phyloP scores from a whole-genome alignment of 2,888 invertebrate genomes.

The Gortyna flavago region DNA sequence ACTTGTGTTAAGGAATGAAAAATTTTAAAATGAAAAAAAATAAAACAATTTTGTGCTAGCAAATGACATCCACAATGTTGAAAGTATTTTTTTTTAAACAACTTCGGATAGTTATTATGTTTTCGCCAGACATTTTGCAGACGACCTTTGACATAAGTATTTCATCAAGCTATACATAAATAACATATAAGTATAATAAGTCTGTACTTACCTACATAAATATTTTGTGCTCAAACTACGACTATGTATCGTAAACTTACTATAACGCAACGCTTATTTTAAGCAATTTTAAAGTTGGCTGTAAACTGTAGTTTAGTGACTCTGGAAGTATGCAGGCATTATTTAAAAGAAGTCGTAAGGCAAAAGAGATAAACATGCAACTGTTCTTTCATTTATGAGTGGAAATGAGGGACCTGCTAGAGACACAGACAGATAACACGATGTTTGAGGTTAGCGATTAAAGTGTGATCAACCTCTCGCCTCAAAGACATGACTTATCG shows the following conservation, averaged over 20 bases:
- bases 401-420: background rate
- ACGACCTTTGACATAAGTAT: constrained; percentile 37
- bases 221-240: constrained; percentile 33
- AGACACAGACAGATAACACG: background rate
- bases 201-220: constrained; percentile 33
- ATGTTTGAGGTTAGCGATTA: background rate
- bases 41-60: no score
- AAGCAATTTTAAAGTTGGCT: constrained; percentile 38
- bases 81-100: constrained; percentile 17
- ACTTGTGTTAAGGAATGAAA: no score
- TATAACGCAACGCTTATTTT: constrained; percentile 37
- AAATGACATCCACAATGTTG: background rate
- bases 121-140: constrained; percentile 41
- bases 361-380: constrained; percentile 38
- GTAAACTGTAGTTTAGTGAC: constrained; percentile 53
- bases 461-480: constrained; percentile 16
- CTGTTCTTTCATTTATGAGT: constrained; percentile 14
- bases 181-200: constrained; percentile 22
- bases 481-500: constrained; percentile 18
- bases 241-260: constrained; percentile 48
- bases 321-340: constrained; percentile 19
- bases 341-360: constrained; percentile 29
- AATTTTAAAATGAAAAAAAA: no score
- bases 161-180: constrained; percentile 10
- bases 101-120: background rate